phyloP scores from a whole-genome alignment of 1,140 invertebrate genomes.

The Phocides pigmalion region DNA sequence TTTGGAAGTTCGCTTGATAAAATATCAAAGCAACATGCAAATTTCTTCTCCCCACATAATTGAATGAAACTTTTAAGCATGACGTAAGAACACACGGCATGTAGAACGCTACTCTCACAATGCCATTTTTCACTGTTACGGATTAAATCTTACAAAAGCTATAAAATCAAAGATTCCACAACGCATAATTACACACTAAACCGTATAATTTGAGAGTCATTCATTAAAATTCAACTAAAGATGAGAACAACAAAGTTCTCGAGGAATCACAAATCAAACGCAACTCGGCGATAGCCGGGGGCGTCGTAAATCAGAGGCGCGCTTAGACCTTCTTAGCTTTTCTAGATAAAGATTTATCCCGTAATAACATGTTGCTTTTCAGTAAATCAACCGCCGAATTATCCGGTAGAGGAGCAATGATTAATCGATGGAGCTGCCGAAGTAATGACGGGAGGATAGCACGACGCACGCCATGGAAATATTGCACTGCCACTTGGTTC shows the following conservation, averaged over 20 bases:
- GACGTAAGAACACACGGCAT: not conserved
- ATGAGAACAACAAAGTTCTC: slow-evolving; percentile 71
- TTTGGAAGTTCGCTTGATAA: too few species aligned
- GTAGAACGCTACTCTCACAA: slow-evolving; percentile 26
- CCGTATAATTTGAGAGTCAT: slow-evolving; percentile 75
- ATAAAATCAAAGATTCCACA: slow-evolving; percentile 66
- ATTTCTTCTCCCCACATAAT: too few species aligned
- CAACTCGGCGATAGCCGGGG: slow-evolving; percentile 66
- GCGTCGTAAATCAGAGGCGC: slow-evolving; percentile 74
- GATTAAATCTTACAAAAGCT: slow-evolving; percentile 63
- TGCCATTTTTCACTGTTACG: slow-evolving; percentile 21
- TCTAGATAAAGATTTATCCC: slow-evolving; percentile 83
- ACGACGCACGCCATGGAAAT: slow-evolving; percentile 40
- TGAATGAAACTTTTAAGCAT: not conserved
- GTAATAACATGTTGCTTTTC: slow-evolving; percentile 82
- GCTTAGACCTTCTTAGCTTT: slow-evolving; percentile 82
- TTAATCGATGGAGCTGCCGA: slow-evolving; percentile 73
- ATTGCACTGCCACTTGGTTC: slow-evolving; percentile 25
- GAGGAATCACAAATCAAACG: slow-evolving; percentile 76
- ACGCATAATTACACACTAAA: slow-evolving; percentile 68
- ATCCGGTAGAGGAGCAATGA: slow-evolving; percentile 80
- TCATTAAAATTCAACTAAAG: slow-evolving; percentile 81
- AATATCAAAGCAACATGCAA: too few species aligned
- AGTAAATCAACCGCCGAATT: slow-evolving; percentile 82
- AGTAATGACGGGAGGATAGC: slow-evolving; percentile 65